Base-by-base conservation (phyloP, 2,113 vertebrate species). In the Maccullochella peelii region DNA sequence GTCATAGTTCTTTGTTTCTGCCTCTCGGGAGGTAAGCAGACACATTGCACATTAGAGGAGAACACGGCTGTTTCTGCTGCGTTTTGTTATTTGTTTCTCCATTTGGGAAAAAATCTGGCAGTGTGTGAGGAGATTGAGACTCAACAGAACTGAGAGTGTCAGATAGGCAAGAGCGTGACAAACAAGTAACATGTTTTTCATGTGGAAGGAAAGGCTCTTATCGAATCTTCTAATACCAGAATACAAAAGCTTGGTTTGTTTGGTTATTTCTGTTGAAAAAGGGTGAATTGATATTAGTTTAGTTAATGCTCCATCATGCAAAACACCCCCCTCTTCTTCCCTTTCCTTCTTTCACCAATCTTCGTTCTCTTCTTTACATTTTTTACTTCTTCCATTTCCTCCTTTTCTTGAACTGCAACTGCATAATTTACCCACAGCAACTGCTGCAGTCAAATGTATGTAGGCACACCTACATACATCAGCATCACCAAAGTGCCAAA, bases 11-110 rank as follows among this genome's bases (percentile, higher is more conserved):
- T 93, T 89, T 88, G 73, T 84, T 83, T 87, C 74, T 73, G 62
- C 71, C 77, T 90, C 87, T 80, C 79, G 83, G 82, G 83, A 89
- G 77, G 83, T 83, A 74, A 82, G 69, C 72, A 73, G 66, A 88
- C 79, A 63, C 44, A 40, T 55, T 84, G 59, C 83, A 82, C 63
- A 86, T 86, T 78, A 82, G 42, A 90, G 50, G 25, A 65, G 20
- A 82, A 83, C 58, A 54, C 83, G 75, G 27, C 68, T 73, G 85
- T 77, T 85, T 79, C 27, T 68, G 57, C 62, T 69, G 16, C 4
- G 4, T 73, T 84, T 71, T 79, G 40, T 81, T 55, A 55, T 83
- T 73, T 88, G 71, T 86, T 85, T 75, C 33, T 30, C 44, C 59
- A 44, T 77, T 82, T 67, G 23, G 58, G 84, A 23, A 59, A 59